Evolutionary conservation across 53 echinoderm and acorn worm genomes (phyloP).

Genomic region (Stichopus horrens): DNA sequence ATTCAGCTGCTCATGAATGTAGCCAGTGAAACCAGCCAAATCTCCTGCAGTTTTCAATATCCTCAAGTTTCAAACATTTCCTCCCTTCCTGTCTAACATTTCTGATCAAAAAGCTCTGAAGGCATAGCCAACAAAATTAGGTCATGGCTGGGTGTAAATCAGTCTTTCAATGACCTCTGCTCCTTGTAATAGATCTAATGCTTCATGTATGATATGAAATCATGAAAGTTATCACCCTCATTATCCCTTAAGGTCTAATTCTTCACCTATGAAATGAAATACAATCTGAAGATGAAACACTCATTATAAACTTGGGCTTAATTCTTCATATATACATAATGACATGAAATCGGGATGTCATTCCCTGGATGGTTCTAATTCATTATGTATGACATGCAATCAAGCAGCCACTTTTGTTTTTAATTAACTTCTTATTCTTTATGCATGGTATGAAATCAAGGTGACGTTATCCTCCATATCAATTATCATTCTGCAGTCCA

Average conservation of each 20-base stretch:
- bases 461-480: conserved; percentile 5
- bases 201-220: background rate
- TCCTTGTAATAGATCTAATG: background rate
- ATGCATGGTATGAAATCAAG: background rate
- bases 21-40: background rate
- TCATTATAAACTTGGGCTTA: background rate
- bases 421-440: background rate
- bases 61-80: conserved; percentile 11
- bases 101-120: background rate
- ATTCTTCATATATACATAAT: no score
- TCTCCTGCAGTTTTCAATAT: conserved; percentile 8
- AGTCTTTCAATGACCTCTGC: background rate
- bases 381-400: no score
- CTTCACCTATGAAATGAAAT: background rate
- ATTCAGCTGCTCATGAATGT: background rate
- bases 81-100: background rate
- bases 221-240: background rate
- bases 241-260: background rate
- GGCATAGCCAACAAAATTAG: conserved; percentile 1
- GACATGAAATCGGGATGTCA: no score
- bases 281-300: background rate
- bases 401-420: no score
- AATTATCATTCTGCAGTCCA: background rate
- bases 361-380: no score
- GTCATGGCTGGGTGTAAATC: conserved; percentile 3